phyloP scores from a whole-genome alignment of 2,888 invertebrate species.

The Nebria salina region DNA sequence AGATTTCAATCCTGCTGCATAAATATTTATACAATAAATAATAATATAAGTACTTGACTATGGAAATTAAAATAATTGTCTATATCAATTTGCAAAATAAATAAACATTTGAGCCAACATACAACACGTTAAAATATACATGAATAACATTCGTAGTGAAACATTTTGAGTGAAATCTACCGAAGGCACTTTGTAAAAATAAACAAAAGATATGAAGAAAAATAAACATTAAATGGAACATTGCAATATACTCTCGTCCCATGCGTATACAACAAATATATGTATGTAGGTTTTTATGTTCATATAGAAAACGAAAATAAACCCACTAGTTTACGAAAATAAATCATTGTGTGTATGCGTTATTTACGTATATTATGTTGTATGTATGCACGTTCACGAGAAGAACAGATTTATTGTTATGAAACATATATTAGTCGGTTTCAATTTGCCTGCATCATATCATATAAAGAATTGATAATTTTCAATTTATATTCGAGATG shows the following conservation, averaged over 20 bases:
- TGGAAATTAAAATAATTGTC: background rate
- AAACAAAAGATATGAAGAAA: constrained; percentile 38
- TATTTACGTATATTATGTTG: constrained; percentile 3
- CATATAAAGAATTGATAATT: constrained; percentile 7
- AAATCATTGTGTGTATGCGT: constrained; percentile 46
- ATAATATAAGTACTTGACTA: background rate
- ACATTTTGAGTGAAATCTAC: constrained; percentile 32
- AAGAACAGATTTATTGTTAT: constrained; percentile 40
- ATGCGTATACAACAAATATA: background rate
- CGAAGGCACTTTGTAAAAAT: constrained; percentile 38
- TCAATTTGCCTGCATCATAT: constrained; percentile 3
- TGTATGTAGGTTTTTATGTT: constrained; percentile 21
- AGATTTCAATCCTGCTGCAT: background rate
- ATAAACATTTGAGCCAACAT: background rate
- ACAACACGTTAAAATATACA: constrained; percentile 18
- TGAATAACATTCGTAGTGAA: constrained; percentile 22
- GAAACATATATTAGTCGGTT: constrained; percentile 28
- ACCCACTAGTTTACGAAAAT: constrained; percentile 42
- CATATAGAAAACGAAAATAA: constrained; percentile 43
- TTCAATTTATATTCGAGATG: constrained; percentile 21
- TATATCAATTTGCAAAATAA: background rate
- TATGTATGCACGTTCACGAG: background rate
- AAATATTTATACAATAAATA: background rate
- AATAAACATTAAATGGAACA: constrained; percentile 41
- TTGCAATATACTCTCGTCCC: constrained; percentile 30